phyloP scores from a whole-genome alignment of 2,797 vertebrate species.

The Rhynchonycteris naso region DNA sequence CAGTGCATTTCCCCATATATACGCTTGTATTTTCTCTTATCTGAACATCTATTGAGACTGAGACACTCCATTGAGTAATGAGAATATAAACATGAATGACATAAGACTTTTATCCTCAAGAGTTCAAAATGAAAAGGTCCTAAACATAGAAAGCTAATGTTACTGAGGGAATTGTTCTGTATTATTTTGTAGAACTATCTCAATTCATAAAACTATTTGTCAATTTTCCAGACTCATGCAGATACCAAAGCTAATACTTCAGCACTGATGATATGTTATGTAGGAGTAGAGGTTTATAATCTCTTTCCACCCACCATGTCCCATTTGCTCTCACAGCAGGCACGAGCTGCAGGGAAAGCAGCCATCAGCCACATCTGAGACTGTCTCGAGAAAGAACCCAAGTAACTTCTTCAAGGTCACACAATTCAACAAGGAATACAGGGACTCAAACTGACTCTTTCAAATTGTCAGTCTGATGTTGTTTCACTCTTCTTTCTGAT shows the following conservation, averaged over 20 bases:
- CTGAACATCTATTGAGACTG: neutral
- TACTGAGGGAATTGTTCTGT: neutral
- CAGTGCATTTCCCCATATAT: neutral
- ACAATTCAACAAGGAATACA: neutral
- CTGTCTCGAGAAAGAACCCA: neutral
- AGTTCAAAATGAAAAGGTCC: conserved; percentile 1
- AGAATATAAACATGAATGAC: neutral
- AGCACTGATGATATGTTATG: neutral
- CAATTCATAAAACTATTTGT: neutral
- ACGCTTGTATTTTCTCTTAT: neutral
- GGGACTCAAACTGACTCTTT: neutral
- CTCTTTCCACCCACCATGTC: neutral
- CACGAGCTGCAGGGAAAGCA: neutral
- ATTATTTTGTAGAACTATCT: neutral
- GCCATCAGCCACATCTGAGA: neutral
- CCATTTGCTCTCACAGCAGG: conserved; percentile 4
- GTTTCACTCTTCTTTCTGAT: neutral
- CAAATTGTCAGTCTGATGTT: neutral
- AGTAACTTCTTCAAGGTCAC: conserved; percentile 26
- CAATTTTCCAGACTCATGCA: neutral
- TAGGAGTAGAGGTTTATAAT: neutral
- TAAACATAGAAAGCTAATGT: neutral
- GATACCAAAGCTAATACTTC: neutral
- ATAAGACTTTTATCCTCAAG: neutral
- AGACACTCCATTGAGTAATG: neutral